Base-by-base conservation (phyloP, 2,113 vertebrate species). In the Istiophorus platypterus region DNA sequence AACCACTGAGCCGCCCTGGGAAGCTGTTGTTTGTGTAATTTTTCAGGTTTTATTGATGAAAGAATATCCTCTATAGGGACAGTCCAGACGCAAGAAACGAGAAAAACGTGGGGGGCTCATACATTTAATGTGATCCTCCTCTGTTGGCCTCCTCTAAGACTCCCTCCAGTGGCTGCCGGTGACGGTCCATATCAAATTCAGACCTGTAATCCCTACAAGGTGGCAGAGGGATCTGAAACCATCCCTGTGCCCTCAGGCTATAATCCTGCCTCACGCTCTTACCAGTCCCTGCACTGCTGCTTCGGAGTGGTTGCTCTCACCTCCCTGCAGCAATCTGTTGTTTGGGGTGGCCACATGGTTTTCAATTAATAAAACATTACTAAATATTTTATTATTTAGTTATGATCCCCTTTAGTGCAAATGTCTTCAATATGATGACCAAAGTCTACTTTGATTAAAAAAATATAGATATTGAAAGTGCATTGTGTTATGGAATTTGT, bases 141-240 rank as follows among this genome's bases (percentile, higher is more conserved):
- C 67, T 59, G 80, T 12, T 65, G 26, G 39, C 34, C 26, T 37
- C 24, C 14, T 69, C 80, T 14, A 27, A 29, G 80, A 7, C 58
- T 61, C 78, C 41, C 47, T 70, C 31, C 49, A 37, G 65, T n/a
- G n/a, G 68, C 63, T 70, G 75, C 69, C 74, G 69, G 78, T 81
- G 82, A 85, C 78, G 66, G 61, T 57, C 76, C 71, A 75, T 82
- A 87, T 82, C 72, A 64, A 87, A 92, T 87, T 82, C 80, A 82
- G 69, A 84, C 77, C 49, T 85, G 78, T 88, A 92, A 91, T 92
- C 92, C 89, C 70, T 80, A 63, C 77, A 67, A 87, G 84, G 89
- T 84, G 49, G 71, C 70, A 72, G 77, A 84, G 56, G 84, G 76
- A 83, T 82, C 77, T 67, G 67, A 78, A 73, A 61, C 74, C 59